Percentiles rank a stretch among this genome's conserved stretches.
Conservation (phyloP, 1,140 invertebrate species). For the Lucilia cuprina region DNA sequence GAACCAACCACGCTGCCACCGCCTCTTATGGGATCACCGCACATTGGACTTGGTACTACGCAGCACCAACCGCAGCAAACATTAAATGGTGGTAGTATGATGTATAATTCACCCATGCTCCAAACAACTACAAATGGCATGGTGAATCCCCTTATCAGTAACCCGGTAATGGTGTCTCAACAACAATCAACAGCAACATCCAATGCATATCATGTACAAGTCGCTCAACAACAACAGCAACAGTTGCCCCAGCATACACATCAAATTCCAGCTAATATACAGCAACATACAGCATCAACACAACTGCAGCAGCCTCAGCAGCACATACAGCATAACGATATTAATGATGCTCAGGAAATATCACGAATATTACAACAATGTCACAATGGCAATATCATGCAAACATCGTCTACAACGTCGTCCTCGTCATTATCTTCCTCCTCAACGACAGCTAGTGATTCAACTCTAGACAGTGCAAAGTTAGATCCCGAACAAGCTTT, state of each 20-base stretch:
- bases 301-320: constrained; percentile 21
- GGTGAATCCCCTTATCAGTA: not conserved
- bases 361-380: constrained; percentile 61
- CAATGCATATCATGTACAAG: not conserved
- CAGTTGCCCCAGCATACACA: not conserved
- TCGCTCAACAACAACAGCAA: constrained; percentile 8
- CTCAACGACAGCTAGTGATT: not conserved
- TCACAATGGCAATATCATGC: constrained; percentile 42
- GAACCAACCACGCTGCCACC: constrained; percentile 15
- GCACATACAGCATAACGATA: constrained; percentile 55
- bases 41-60: not conserved
- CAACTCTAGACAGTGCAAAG: constrained; percentile 18
- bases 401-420: not conserved
- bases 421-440: not conserved
- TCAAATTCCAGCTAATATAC: not conserved
- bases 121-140: not conserved
- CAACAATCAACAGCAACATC: not conserved
- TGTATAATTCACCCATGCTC: not conserved
- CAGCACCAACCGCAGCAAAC: not conserved
- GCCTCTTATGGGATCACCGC: not conserved
- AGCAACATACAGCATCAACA: constrained; percentile 38
- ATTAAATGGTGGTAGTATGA: not conserved
- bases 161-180: not conserved
- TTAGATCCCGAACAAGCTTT: constrained; percentile 25
- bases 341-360: constrained; percentile 61